These are phyloP conservation scores for Halisarca cf. caerulea DNA, from an alignment of 37 sponge, comb jelly and placozoan genomes.

Conservation along the genomic window DNA sequence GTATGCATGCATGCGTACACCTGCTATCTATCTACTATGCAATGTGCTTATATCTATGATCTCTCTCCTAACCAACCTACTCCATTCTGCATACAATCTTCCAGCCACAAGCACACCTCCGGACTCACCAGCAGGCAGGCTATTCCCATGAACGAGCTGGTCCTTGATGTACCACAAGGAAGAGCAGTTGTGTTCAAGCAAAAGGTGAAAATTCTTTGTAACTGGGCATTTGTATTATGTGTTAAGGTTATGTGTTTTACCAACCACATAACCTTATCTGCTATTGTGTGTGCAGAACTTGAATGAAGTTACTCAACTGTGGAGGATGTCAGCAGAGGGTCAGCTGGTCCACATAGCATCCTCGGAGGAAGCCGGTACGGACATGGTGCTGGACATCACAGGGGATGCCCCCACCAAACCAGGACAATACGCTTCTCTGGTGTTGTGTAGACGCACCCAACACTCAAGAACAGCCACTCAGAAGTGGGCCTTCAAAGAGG, in stretches of 20 bases:
- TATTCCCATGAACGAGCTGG: slow-evolving; percentile 26
- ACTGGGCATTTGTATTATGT: too few relatives aligned
- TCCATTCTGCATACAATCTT: not conserved
- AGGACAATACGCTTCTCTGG: slow-evolving; percentile 43
- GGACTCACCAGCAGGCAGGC: too few relatives aligned
- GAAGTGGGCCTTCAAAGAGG: slow-evolving; percentile 77
- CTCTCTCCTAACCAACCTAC: too few relatives aligned
- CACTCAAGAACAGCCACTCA: slow-evolving; percentile 56
- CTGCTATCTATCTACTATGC: too few relatives aligned
- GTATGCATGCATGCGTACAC: too few relatives aligned
- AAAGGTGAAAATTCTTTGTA: too few relatives aligned
- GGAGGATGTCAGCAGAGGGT: slow-evolving; percentile 82
- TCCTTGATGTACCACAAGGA: slow-evolving; percentile 86
- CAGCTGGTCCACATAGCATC: slow-evolving; percentile 74
- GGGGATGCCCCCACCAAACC: not conserved
- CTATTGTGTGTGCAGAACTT: not conserved
- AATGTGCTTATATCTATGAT: too few relatives aligned
- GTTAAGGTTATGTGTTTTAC: not conserved
- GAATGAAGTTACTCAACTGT: slow-evolving; percentile 66
- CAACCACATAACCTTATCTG: not conserved
- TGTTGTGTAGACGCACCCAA: slow-evolving; percentile 32
- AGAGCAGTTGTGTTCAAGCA: slow-evolving; percentile 71
- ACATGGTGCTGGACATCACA: slow-evolving; percentile 74
- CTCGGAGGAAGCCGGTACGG: slow-evolving; percentile 21
- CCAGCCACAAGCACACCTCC: not conserved